Evolutionary conservation across 2,888 invertebrate genomes (phyloP).

Genomic region (Acanthosoma haemorrhoidale): DNA sequence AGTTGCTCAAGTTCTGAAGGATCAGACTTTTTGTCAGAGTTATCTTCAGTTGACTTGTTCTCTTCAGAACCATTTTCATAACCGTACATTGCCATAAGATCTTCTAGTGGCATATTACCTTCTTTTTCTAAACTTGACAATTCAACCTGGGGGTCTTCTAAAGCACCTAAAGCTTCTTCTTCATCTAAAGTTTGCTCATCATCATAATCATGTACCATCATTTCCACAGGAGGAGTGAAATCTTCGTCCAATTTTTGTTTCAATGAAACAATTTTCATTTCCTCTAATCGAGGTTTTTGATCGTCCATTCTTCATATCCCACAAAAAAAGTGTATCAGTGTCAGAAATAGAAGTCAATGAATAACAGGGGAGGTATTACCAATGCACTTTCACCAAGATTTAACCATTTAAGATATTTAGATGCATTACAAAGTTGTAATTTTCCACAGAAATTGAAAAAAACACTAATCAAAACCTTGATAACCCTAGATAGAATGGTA

Average conservation of each 20-base stretch:
- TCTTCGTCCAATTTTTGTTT: slow-evolving; percentile 51
- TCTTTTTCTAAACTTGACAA: slow-evolving; percentile 74
- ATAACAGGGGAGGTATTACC: not conserved
- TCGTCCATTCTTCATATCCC: slow-evolving; percentile 28
- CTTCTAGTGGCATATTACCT: slow-evolving; percentile 93
- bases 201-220: slow-evolving; percentile 96
- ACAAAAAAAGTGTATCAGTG: not conserved
- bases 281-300: slow-evolving; percentile 27
- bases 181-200: slow-evolving; percentile 95
- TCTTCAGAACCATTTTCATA: slow-evolving; percentile 55
- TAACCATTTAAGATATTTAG: too few species aligned
- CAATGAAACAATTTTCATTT: not conserved
- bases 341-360: slow-evolving; percentile 3
- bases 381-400: not conserved
- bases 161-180: slow-evolving; percentile 89
- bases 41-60: slow-evolving; percentile 31
- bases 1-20: slow-evolving; percentile 37
- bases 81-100: slow-evolving; percentile 84
- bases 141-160: slow-evolving; percentile 81
- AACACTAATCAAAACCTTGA: not conserved
- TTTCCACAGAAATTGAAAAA: not conserved
- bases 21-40: slow-evolving; percentile 33
- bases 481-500: not conserved
- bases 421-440: too few species aligned
- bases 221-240: slow-evolving; percentile 81